phyloP scores from a whole-genome alignment of 2,797 vertebrate species.

The Sebastes cheni region DNA sequence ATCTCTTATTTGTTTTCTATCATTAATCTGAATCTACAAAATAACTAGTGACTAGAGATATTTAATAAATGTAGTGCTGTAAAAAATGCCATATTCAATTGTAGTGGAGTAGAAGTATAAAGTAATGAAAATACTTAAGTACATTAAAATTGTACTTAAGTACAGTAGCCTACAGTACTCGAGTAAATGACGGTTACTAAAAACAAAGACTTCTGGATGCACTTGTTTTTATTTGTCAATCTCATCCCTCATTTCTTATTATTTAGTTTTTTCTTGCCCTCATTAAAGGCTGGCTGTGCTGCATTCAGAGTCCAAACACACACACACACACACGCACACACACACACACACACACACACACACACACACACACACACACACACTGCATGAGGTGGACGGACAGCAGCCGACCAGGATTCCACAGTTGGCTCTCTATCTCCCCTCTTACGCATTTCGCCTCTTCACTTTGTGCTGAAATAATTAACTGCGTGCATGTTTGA shows the following conservation, averaged over 20 bases:
- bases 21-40: not conserved
- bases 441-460: slow-evolving; percentile 75
- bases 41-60: not conserved
- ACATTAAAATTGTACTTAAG: not conserved
- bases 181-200: not conserved
- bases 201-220: slow-evolving; percentile 11
- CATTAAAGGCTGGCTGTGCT: slow-evolving; percentile 55
- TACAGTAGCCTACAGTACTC: not conserved
- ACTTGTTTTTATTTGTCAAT: slow-evolving; percentile 47
- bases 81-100: not conserved
- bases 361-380: slow-evolving; percentile 3
- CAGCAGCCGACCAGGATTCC: slow-evolving; percentile 80
- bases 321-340: not conserved
- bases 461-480: slow-evolving; percentile 89
- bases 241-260: slow-evolving; percentile 46
- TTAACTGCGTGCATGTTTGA: slow-evolving; percentile 89
- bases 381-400: slow-evolving; percentile 34
- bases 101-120: not conserved
- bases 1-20: not conserved
- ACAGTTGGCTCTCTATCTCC: slow-evolving; percentile 81
- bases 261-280: slow-evolving; percentile 41
- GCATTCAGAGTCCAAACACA: not conserved
- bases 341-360: slow-evolving; percentile 13
- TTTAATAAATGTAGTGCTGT: not conserved
- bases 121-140: not conserved